Percentiles rank a stretch among this genome's conserved stretches.
Evolutionary conservation across 2,888 invertebrate species (phyloP).

Genomic region (Archips xylosteana): DNA sequence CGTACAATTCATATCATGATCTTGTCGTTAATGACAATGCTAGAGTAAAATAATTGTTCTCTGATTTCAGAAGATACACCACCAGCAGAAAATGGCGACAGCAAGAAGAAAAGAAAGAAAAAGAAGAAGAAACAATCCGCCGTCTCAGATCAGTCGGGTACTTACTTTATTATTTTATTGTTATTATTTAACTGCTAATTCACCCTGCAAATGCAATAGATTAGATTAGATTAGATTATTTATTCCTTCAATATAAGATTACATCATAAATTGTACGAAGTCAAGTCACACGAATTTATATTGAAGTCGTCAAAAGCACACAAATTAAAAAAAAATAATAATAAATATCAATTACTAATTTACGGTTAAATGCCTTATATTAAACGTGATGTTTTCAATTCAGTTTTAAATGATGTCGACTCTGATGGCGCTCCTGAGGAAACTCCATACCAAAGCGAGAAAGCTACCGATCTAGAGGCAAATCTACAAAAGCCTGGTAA

Average conservation of each 20-base stretch:
- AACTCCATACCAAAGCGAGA: conserved; percentile 52
- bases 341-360: no score
- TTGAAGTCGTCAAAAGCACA: no score
- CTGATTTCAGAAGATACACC: conserved; percentile 14
- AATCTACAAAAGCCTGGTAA: conserved; percentile 26
- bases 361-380: not conserved
- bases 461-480: conserved; percentile 31
- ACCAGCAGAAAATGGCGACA: conserved; percentile 7
- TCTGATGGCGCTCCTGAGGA: conserved; percentile 55
- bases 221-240: no score
- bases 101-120: conserved; percentile 39
- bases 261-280: no score
- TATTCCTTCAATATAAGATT: no score
- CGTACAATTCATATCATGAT: no score
- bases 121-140: conserved; percentile 32
- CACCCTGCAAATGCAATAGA: no score
- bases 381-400: not conserved
- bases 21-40: no score
- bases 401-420: conserved; percentile 21
- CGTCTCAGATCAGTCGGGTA: conserved; percentile 9
- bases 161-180: not conserved
- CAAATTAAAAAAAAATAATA: no score
- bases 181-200: no score
- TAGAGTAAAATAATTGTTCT: no score
- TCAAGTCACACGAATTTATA: no score